Conservation (phyloP, 2,113 vertebrate genomes). For the Eurystomus gularis region DNA sequence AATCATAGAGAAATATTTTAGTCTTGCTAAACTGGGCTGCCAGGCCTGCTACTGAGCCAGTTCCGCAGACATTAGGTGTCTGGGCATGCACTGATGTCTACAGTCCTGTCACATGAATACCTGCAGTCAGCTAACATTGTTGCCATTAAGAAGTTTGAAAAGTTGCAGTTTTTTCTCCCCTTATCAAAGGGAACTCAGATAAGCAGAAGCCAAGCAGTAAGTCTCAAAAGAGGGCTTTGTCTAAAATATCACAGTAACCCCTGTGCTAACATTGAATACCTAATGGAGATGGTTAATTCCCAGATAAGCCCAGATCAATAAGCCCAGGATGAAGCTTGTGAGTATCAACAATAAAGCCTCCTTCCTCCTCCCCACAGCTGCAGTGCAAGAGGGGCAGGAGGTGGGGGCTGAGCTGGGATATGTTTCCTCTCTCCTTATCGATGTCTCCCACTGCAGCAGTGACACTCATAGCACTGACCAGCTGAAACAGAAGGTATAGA, state of each 20-base stretch:
- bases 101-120: neutral
- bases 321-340: neutral
- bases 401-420: neutral
- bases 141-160: neutral
- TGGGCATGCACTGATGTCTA: neutral
- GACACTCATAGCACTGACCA: accelerated
- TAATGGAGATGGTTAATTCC: neutral
- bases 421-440: neutral
- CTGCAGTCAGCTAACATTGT: neutral
- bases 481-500: neutral
- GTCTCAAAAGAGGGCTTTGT: neutral
- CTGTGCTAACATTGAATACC: neutral
- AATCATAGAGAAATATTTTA: neutral
- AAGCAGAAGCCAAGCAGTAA: neutral
- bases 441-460: neutral
- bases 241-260: neutral
- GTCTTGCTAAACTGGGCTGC: neutral
- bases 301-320: conserved; percentile 1
- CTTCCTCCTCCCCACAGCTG: neutral
- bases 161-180: neutral
- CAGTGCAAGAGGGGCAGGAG: neutral
- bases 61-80: accelerated
- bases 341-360: neutral
- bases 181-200: neutral
- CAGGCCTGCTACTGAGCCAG: neutral